Evolutionary conservation across 2,113 vertebrate species (phyloP), one percentile per base, ranked within the genome.

Genomic region (Archilochus colubris): DNA sequence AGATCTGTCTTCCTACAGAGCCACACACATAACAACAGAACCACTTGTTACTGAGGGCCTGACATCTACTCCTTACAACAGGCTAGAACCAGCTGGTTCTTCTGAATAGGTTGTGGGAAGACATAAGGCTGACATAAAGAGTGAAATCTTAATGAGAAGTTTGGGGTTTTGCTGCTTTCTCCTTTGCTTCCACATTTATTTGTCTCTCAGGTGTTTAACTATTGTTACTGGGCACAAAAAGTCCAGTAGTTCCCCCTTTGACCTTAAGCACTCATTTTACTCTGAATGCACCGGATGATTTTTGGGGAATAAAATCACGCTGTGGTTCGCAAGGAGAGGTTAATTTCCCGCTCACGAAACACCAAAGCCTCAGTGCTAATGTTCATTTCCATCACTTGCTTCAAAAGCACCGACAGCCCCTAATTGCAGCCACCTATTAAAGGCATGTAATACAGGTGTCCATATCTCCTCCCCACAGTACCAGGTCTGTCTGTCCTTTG

Each of bases 391-490:
- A 38, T 50, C 3, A 2, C 33, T 66, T 36, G 31, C 36, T 88
- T 82, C 78, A 55, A 20, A 54, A 0, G 1, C 43, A 91, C 38
- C 63, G 36, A 82, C 21, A 53, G 75, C 13, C 20, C 74, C 80
- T 86, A 91, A 91, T 64, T 93, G 68, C 76, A 81, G 48, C 21
- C 1, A 3, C 44, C 57, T 79, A 58, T 83, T 75, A 93, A 72
- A 86, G 59, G 25, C 13, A 16, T 0, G 36, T 28, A 62, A 59
- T 0, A 3, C 18, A 53, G 76, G 64, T 53, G 23, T 7, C 58
- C 33, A 20, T 4, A 28, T 61, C n/a, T 70, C 1, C 0, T 30
- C 33, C 61, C 21, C 1, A 0, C 0, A 1, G 61, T 4, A 21
- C 70, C 9, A 6, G 27, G 25, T 33, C 77, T 51, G 53, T 4